Conservation (phyloP, 2,113 vertebrate species). For the Nycticebus coucang region DNA sequence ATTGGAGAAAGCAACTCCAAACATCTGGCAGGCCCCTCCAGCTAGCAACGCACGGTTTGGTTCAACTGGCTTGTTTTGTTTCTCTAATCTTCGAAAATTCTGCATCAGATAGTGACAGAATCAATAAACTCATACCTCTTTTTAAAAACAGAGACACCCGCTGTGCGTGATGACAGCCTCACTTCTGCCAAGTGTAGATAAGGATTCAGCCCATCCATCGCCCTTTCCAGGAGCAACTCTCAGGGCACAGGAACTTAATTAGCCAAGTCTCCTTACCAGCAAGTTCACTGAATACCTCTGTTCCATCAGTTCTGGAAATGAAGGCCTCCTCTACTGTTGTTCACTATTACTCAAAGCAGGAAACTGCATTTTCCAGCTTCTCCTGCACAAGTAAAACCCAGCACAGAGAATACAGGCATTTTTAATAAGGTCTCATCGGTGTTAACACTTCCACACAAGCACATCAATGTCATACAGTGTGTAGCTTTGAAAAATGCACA, state of each 20-base stretch:
- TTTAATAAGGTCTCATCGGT: neutral
- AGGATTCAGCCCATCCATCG: neutral
- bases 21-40: neutral
- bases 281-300: neutral
- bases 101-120: neutral
- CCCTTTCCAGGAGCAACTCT: neutral
- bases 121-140: neutral
- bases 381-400: neutral
- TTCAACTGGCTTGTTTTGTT: neutral
- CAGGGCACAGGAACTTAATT: neutral
- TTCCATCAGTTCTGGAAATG: neutral
- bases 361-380: neutral
- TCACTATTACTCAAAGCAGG: neutral
- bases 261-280: slow-evolving; percentile 10
- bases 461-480: accelerated
- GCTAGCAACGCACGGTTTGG: neutral
- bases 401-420: neutral
- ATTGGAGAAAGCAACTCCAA: neutral
- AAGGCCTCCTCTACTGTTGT: neutral
- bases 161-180: neutral
- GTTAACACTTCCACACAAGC: neutral
- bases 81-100: neutral
- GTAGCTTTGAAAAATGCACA: neutral
- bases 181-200: neutral
- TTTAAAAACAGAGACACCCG: slow-evolving; percentile 16